These are phyloP conservation scores for Agrotis segetum DNA, from an alignment of 2,888 invertebrate species.

Conservation along the genomic window DNA sequence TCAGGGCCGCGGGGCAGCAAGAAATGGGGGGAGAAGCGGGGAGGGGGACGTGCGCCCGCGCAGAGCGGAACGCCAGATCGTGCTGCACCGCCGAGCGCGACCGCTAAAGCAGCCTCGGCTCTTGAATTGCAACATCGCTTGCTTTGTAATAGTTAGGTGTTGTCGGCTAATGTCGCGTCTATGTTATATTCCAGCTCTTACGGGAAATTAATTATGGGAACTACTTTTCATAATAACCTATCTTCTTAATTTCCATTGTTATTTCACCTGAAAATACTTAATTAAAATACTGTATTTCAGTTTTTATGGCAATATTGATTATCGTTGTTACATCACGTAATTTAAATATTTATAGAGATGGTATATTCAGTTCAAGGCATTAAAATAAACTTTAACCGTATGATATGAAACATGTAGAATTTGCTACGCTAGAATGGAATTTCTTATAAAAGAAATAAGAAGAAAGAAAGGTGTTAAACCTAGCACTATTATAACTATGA, in stretches of 20 bases:
- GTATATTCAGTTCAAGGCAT: background rate
- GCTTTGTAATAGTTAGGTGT: slow-evolving; percentile 78
- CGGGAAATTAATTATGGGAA: background rate
- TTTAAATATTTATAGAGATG: background rate
- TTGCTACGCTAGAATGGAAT: background rate
- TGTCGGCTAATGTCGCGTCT: slow-evolving; percentile 40
- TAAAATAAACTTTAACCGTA: background rate
- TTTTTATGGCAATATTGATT: background rate
- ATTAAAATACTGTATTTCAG: background rate
- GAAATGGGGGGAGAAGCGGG: slow-evolving; percentile 67
- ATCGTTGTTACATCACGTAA: background rate
- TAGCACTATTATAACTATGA: background rate
- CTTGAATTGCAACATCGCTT: slow-evolving; percentile 87
- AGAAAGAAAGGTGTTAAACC: slow-evolving; percentile 9
- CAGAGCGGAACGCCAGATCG: slow-evolving; percentile 90
- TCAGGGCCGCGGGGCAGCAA: slow-evolving; percentile 84
- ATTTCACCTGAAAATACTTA: background rate
- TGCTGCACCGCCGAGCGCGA: slow-evolving; percentile 90
- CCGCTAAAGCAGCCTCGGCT: slow-evolving; percentile 85
- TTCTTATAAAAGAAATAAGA: slow-evolving; percentile 5
- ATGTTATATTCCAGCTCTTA: slow-evolving; percentile 24
- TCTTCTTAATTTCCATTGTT: background rate
- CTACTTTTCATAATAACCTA: background rate
- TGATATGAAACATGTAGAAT: background rate
- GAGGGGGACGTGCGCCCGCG: slow-evolving; percentile 79